A percentile compares a stretch with the other conserved stretches of the same genome.
Evolutionary conservation across 1,140 invertebrate species (phyloP).

Genomic region (Hypothenemus hampei): DNA sequence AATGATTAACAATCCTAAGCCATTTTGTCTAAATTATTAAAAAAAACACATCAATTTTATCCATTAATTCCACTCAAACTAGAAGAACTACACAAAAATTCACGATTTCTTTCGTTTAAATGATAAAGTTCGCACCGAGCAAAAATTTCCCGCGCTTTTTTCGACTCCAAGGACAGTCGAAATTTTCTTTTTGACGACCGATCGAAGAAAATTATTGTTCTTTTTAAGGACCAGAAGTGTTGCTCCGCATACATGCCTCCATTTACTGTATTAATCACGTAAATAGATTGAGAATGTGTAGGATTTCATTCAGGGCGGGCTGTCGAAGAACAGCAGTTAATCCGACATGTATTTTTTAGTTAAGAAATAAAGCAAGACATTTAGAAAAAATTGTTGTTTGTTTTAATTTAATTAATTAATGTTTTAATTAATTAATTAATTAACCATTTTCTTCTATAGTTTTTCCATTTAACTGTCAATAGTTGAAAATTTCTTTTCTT

Average conservation of each 20-base stretch:
- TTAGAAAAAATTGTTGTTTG: too few species aligned
- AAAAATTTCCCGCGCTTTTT: not conserved
- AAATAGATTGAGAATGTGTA: slow-evolving; percentile 44
- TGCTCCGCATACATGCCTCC: slow-evolving; percentile 38
- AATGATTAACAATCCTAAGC: not conserved
- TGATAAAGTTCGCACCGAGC: not conserved
- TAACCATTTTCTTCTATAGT: too few species aligned
- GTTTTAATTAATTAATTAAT: too few species aligned
- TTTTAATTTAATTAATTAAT: too few species aligned
- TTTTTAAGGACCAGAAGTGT: slow-evolving; percentile 19
- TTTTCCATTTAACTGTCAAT: too few species aligned
- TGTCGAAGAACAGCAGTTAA: slow-evolving; percentile 13
- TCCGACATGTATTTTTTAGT: too few species aligned
- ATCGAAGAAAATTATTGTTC: slow-evolving; percentile 9
- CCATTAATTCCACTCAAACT: too few species aligned
- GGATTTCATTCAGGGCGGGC: slow-evolving; percentile 45
- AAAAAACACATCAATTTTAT: too few species aligned
- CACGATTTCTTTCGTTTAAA: too few species aligned
- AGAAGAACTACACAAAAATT: too few species aligned
- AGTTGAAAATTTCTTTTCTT: too few species aligned
- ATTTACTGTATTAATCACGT: slow-evolving; percentile 45
- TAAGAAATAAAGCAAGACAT: too few species aligned
- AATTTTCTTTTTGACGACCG: not conserved
- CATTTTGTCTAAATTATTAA: not conserved
- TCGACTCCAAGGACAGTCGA: not conserved